Conservation (phyloP, 1,140 invertebrate genomes). For the Trigoniulus corallinus region DNA sequence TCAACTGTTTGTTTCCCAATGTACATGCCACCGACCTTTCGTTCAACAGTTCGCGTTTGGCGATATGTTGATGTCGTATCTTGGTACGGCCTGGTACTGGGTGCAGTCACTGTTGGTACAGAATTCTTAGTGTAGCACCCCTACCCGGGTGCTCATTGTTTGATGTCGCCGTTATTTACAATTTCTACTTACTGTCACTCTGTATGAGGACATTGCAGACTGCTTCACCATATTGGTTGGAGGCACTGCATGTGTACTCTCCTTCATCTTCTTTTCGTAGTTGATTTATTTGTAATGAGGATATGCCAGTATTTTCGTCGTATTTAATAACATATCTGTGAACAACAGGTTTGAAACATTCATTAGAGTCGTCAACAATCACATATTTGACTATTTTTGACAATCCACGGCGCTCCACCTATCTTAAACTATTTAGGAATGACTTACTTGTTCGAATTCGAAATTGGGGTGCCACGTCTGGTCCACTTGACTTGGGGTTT, state of each 20-base stretch:
- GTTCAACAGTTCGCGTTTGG: not conserved
- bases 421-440: not conserved
- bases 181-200: constrained; percentile 46
- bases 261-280: constrained; percentile 88
- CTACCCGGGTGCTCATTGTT: constrained; percentile 3
- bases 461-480: constrained; percentile 61
- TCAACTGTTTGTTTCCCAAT: not conserved
- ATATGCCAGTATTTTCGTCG: constrained; percentile 67
- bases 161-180: constrained; percentile 12
- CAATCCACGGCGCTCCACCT: not conserved
- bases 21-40: not conserved
- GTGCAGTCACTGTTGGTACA: constrained; percentile 5
- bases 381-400: no score
- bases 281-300: constrained; percentile 70
- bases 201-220: constrained; percentile 89
- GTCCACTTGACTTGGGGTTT: constrained; percentile 90
- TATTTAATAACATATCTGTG: constrained; percentile 70
- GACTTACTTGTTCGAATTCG: constrained; percentile 22
- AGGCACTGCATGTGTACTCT: constrained; percentile 74
- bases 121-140: constrained; percentile 5
- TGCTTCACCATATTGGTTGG: constrained; percentile 82
- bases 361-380: not conserved
- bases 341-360: not conserved
- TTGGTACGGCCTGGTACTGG: not conserved
- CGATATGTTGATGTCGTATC: not conserved